Conservation (phyloP, 2,888 invertebrate genomes). For the Drosophila rellima region DNA sequence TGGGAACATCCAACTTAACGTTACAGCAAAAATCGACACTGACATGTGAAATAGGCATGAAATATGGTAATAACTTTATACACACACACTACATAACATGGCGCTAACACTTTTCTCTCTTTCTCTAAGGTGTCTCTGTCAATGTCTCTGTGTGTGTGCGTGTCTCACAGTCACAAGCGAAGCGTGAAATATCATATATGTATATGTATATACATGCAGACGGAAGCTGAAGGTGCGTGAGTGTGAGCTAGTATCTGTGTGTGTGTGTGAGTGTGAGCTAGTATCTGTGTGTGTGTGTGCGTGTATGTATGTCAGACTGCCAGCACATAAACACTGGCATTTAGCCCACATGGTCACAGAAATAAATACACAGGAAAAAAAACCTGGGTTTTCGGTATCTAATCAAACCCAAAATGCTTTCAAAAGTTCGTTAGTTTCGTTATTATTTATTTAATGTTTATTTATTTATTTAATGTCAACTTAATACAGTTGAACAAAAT, state of each 20-base stretch:
- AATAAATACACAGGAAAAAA: background rate
- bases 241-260: slow-evolving; percentile 2
- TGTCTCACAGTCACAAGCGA: slow-evolving; percentile 15
- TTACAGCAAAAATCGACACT: slow-evolving; percentile 44
- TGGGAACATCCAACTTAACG: slow-evolving; percentile 44
- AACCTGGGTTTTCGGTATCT: too few species aligned
- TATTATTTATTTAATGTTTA: too few species aligned
- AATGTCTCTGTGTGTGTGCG: background rate
- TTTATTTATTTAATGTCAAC: too few species aligned
- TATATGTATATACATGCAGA: slow-evolving; percentile 31
- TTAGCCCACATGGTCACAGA: slow-evolving; percentile 48
- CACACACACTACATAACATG: slow-evolving; percentile 4
- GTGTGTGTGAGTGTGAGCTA: slow-evolving; percentile 16
- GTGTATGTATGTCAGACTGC: slow-evolving; percentile 34
- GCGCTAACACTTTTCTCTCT: slow-evolving; percentile 1
- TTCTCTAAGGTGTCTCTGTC: slow-evolving; percentile 1
- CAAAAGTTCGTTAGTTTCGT: too few species aligned
- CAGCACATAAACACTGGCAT: slow-evolving; percentile 61
- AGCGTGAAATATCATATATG: slow-evolving; percentile 51
- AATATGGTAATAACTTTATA: slow-evolving; percentile 70
- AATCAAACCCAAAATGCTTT: too few species aligned
- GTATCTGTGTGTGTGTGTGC: slow-evolving; percentile 7
- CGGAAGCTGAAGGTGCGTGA: slow-evolving; percentile 31
- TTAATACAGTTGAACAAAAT: too few species aligned
- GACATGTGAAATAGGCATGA: slow-evolving; percentile 75